These are phyloP conservation scores for Lysiphlebus fabarum DNA, from an alignment of 1,140 invertebrate species.

Conservation along the genomic window DNA sequence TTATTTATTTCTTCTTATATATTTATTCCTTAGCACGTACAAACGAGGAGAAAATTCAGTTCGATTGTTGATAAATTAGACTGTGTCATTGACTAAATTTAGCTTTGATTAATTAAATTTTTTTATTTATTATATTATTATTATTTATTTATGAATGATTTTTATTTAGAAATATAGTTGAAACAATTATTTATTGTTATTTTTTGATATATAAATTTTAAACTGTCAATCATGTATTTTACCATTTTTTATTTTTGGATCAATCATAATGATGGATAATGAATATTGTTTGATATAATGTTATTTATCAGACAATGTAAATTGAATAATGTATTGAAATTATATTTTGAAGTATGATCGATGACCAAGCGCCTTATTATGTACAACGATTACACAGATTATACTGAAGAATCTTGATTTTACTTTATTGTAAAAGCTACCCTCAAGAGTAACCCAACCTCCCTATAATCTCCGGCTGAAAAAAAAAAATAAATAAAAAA, in stretches of 20 bases:
- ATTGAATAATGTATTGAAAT: slow-evolving; percentile 3
- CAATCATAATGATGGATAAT: too few relatives aligned
- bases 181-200: too few relatives aligned
- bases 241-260: too few relatives aligned
- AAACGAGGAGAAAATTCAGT: slow-evolving; percentile 15
- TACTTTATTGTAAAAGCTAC: slow-evolving; percentile 13
- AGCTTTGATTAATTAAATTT: too few relatives aligned
- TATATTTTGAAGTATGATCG: slow-evolving; percentile 36
- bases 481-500: slow-evolving; percentile 2
- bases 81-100: neutral
- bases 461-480: slow-evolving; percentile 13
- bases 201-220: too few relatives aligned
- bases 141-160: too few relatives aligned
- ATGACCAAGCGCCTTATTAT: slow-evolving; percentile 28
- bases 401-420: slow-evolving; percentile 22
- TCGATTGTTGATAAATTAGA: neutral
- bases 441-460: slow-evolving; percentile 33
- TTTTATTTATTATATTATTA: too few relatives aligned
- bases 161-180: too few relatives aligned
- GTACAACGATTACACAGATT: slow-evolving; percentile 37
- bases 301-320: neutral
- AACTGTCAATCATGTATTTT: too few relatives aligned
- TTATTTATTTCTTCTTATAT: slow-evolving; percentile 13
- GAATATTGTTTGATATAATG: too few relatives aligned
- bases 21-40: neutral